Evolutionary conservation across 2,113 vertebrate species (phyloP).

Genomic region (Myotis yumanensis): DNA sequence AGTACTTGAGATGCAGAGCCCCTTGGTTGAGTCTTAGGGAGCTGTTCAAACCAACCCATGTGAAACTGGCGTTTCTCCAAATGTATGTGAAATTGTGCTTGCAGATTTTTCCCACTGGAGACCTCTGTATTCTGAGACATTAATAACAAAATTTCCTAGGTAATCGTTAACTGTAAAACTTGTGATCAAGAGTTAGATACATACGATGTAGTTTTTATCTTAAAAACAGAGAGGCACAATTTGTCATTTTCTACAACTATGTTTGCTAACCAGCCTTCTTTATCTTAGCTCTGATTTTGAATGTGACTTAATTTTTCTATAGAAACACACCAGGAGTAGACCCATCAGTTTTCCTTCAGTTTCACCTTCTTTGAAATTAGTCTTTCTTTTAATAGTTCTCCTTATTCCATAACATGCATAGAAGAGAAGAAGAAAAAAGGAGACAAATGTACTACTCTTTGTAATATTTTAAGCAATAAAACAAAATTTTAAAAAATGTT

Average conservation of each 20-base stretch:
- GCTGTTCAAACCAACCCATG: not conserved
- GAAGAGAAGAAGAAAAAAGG: not conserved
- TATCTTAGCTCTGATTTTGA: not conserved
- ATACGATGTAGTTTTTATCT: not conserved
- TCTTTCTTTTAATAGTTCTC: not conserved
- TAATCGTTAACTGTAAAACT: not conserved
- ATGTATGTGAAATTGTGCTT: not conserved
- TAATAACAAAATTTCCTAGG: not conserved
- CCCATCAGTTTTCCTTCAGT: not conserved
- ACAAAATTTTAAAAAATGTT: no score
- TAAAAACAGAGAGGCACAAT: not conserved
- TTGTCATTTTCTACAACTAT: not conserved
- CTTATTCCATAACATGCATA: not conserved
- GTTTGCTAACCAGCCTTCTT: not conserved
- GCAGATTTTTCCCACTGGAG: not conserved
- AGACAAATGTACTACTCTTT: no score
- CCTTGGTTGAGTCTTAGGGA: not conserved
- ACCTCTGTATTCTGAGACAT: not conserved
- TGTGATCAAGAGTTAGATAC: not conserved
- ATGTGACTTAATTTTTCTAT: not conserved
- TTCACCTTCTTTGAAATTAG: not conserved
- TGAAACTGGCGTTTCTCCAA: not conserved
- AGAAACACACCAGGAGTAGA: not conserved
- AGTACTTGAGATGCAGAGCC: fast-evolving
- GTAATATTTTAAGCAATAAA: no score